These are phyloP conservation scores for Dicerorhinus sumatrensis DNA, from an alignment of 2,113 vertebrate genomes.

Conservation along the genomic window DNA sequence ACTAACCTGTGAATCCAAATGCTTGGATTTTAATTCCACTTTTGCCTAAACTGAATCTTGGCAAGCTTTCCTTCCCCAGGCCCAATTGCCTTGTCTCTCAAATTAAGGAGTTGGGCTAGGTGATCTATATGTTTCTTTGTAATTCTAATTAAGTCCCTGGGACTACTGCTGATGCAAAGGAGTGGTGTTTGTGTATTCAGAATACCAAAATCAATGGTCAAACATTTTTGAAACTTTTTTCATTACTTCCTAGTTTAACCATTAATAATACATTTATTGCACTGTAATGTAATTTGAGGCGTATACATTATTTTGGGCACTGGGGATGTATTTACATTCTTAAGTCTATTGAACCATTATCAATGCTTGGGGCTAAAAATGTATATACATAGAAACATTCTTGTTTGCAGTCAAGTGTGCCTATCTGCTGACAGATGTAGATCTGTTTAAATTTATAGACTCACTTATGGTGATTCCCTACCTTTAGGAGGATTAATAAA, in stretches of 20 bases:
- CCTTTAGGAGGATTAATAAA: conserved; percentile 14
- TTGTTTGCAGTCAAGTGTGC: conserved; percentile 23
- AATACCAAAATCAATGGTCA: conserved; percentile 20
- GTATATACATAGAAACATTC: background rate
- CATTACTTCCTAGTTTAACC: background rate
- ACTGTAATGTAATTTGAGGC: background rate
- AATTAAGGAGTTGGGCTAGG: conserved; percentile 17
- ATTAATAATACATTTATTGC: conserved; percentile 10
- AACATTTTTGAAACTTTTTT: conserved; percentile 35
- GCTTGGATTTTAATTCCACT: conserved; percentile 55
- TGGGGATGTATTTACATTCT: background rate
- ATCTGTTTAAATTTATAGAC: background rate
- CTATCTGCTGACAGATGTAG: background rate
- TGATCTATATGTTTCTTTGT: background rate
- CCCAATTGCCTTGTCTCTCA: conserved; percentile 31
- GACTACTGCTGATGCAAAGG: background rate
- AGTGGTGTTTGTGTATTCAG: background rate
- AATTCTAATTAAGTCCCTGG: background rate
- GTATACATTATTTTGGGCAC: background rate
- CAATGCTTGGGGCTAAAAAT: background rate
- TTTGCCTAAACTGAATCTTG: conserved; percentile 47
- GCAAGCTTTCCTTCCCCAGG: background rate
- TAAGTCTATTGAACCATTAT: background rate
- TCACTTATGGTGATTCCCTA: background rate
- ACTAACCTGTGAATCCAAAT: conserved; percentile 51